Evolutionary conservation across 2,888 invertebrate species (phyloP), one percentile per base, ranked within the genome.

Genomic region (Drosophila subsilvestris): DNA sequence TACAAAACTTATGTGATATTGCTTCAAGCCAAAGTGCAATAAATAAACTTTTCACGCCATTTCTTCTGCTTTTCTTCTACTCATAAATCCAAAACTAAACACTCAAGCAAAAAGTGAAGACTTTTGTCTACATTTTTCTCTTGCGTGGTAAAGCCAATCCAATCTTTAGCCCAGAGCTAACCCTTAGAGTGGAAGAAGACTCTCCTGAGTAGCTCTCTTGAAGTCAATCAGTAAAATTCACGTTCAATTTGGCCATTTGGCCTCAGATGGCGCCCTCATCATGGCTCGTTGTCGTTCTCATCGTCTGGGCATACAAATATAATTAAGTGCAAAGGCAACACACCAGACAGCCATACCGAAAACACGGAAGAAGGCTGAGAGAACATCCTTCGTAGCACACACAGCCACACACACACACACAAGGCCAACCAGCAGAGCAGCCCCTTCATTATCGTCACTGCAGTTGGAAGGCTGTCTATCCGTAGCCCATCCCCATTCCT

Each of bases 181-280:
- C 37, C 37, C 27, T 49, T 27, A 27, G 17, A 20, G 48, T 22
- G 9, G 18, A 1, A 17, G 25, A 25, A 7, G 17, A 6, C 42
- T 45, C 18, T 29, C 10, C 14, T 25, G 27, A 20, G 7, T 55
- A 42, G n/a, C 48, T 27, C 44, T 37, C 44, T 49, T 20, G n/a
- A 14, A 81, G 68, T 77, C 79, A 83, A 79, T 83, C 82, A 82
- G 73, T 72, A 51, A 63, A 85, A 79, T 87, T 87, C 69, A 83
- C 88, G 78, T 83, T 82, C 83, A 85, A 85, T 83, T 83, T 87
- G 77, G 65, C 70, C 71, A 47, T 65, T 86, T 74, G 74, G 71
- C 32, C 81, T 59, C 62, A 65, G 56, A 14, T 37, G 37, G 14
- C 37, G 53, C 14, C 56, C 47, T 18, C 43, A 43, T 48, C 63